A percentile compares a stretch with the other conserved stretches of the same genome.
Conservation (phyloP, 2,888 invertebrate species). For the Seira ritae region DNA sequence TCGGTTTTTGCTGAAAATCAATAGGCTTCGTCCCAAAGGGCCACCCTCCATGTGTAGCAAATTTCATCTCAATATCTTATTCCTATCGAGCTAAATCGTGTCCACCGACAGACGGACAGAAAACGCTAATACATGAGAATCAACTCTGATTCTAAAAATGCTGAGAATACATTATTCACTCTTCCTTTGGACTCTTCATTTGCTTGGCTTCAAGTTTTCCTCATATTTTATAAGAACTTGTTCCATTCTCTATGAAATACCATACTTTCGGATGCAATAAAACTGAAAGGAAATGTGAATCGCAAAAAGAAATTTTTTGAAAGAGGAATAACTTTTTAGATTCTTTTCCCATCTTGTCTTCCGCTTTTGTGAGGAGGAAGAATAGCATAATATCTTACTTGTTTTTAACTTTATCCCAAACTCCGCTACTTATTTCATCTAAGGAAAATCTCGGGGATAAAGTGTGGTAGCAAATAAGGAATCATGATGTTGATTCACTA, state of each 20-base stretch:
- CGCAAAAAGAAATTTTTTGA: background rate
- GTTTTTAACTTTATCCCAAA: background rate
- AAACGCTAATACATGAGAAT: no score
- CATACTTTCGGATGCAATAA: conserved; percentile 16
- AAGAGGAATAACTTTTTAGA: conserved; percentile 2
- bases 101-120: no score
- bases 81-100: no score
- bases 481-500: conserved; percentile 3
- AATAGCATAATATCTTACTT: background rate
- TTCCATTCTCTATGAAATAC: background rate
- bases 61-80: no score
- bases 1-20: no score
- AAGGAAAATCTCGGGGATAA: background rate
- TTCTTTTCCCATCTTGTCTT: conserved; percentile 7
- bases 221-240: background rate
- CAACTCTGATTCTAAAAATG: no score
- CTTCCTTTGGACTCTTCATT: background rate
- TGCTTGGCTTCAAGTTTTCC: background rate
- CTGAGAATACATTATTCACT: background rate
- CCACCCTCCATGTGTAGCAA: no score
- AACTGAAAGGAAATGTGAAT: conserved; percentile 1
- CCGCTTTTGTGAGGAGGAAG: conserved; percentile 15
- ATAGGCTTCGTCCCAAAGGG: no score
- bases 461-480: background rate
- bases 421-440: no score